Evolutionary conservation across 2,113 vertebrate species (phyloP).

Genomic region (Halcyon senegalensis): DNA sequence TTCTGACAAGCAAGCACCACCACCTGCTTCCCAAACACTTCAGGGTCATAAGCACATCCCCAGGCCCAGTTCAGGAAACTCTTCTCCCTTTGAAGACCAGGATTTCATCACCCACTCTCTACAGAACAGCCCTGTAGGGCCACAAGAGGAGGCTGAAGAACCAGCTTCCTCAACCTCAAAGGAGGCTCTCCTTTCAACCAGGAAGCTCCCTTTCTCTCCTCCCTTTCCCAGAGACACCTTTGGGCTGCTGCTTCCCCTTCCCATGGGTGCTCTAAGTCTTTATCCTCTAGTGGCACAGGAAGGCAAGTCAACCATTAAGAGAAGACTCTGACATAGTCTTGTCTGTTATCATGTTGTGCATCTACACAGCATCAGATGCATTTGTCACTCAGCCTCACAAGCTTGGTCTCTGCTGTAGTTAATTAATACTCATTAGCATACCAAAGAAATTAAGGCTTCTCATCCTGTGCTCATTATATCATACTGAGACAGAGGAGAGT

Average conservation of each 20-base stretch:
- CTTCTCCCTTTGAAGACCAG: neutral
- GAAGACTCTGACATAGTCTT: neutral
- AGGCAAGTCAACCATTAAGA: neutral
- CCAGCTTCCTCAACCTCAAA: neutral
- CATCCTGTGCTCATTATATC: neutral
- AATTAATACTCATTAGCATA: neutral
- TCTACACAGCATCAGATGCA: fast-evolving
- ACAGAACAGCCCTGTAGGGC: neutral
- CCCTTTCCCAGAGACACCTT: neutral
- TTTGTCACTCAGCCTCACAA: neutral
- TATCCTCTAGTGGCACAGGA: neutral
- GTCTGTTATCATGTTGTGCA: neutral
- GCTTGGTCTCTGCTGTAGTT: neutral
- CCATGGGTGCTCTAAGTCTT: neutral
- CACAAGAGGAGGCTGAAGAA: neutral
- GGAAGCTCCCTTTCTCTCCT: neutral
- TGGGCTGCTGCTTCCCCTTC: neutral
- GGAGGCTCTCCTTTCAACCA: neutral
- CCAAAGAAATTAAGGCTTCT: neutral
- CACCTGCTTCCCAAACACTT: neutral
- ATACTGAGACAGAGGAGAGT: neutral
- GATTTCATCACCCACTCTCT: neutral
- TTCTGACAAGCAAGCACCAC: neutral
- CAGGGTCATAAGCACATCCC: neutral
- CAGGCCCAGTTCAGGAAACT: neutral